Evolutionary conservation across 2,797 vertebrate species (phyloP), one percentile per base, ranked within the genome.

Genomic region (Ateles fusciceps): DNA sequence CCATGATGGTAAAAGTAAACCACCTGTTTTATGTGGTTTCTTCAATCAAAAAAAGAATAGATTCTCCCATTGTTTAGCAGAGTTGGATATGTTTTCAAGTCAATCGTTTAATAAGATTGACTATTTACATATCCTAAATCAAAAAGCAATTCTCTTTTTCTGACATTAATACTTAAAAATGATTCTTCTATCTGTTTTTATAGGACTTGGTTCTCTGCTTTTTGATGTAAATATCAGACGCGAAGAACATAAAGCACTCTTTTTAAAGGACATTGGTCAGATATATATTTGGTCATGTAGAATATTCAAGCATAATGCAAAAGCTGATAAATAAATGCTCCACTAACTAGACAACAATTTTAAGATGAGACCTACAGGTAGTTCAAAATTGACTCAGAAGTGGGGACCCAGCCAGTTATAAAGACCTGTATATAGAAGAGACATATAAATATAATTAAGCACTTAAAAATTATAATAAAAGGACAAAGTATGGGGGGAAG

Each of bases 131-230:
- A 79, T 33, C 21, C 28, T 61, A 96, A 98, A 91, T 84, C 86
- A 97, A 97, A 97, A 98, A 94, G 8, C 19, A 96, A 90, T 59
- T 87, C 74, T 96, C 75, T 22, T 85, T 80, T 96, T 92, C 85
- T 97, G 78, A 88, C n/a, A 72, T 89, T 59, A 94, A 13, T 96
- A 28, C 44, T 91, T 96, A 78, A 24, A n/a, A 15, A 17, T 15
- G 30, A 52, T 92, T 95, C 72, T 83, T 84, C 71, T 52, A n/a
- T 2, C 83, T 7, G 5, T 94, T 74, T 91, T 42, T 2, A 17
- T 75, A 85, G 91, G 2, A 4, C 12, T 26, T 90, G 36, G 12
- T 57, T 72, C 91, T 74, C 50, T 79, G 72, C 39, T 93, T 96
- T 93, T 80, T 28, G 79, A 59, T 9, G 26, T 36, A 85, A 94